Base-by-base conservation (phyloP, 2,797 vertebrate genomes). In the Channa striata region DNA sequence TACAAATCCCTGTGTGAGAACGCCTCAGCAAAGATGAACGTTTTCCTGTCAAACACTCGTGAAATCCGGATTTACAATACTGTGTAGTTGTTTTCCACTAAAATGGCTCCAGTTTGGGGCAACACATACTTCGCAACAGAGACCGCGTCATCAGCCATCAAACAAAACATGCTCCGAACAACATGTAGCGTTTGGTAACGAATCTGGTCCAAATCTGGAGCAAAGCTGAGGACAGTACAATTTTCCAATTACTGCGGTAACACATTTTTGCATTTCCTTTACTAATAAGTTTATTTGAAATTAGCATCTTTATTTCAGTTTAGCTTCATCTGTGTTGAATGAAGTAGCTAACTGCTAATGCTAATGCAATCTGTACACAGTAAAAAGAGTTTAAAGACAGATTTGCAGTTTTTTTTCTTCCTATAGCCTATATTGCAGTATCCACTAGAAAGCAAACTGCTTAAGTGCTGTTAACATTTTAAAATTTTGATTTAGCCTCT, bases 1-100 rank as follows among this genome's bases (percentile, higher is more conserved):
- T 10, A 1, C 0, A 2, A 3, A 17, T 59, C 65, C 74, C 77
- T n/a, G 65, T 66, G 72, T 89, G 86, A 87, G 80, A 82, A 81
- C 79, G 81, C 83, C 75, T 56, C 40, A 19, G 36, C 61, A 8
- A 21, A 0, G 44, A 69, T 47, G 0, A 40, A 12, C 39, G 54
- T 40, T 39, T 34, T 58, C 54, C 44, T 51, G 33, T 10, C 37
- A 70, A 59, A 6, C 40, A 17, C 30, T 11, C 34, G 14, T 9
- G 4, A n/a, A 47, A 67, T 13, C 52, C 21, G 20, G 33, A 43
- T 59, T 70, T 57, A 20, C 49, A 57, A 58, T 2, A 30, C 53
- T 37, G 52, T 11, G 33, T 7, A 34, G 23, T 44, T 0, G 33
- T 44, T 42, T 51, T 46, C n/a, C 52, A 16, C 5, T 30, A 30